Percentiles rank a stretch among this genome's conserved stretches.
Conservation (phyloP, 2,797 vertebrate genomes). For the Kryptolebias ocellatus region DNA sequence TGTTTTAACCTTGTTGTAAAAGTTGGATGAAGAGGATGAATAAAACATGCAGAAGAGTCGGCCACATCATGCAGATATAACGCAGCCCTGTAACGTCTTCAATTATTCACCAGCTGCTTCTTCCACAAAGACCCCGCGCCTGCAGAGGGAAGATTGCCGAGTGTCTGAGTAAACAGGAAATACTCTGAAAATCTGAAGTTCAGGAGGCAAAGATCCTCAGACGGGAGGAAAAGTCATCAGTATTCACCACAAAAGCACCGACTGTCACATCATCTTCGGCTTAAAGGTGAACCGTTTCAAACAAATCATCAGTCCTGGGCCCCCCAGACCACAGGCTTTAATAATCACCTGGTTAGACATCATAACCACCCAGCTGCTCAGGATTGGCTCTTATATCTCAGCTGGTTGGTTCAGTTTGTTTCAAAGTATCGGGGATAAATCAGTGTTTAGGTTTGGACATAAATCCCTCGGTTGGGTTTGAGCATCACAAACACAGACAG, state of each 20-base stretch:
- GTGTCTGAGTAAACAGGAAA: constrained; percentile 1
- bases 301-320: no score
- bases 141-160: background rate
- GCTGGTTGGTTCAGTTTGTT: no score
- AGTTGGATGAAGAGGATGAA: constrained; percentile 57
- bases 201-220: background rate
- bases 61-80: constrained; percentile 41
- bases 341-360: no score
- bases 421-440: no score
- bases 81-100: constrained; percentile 34
- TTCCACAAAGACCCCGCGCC: constrained; percentile 31
- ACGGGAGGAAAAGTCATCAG: background rate
- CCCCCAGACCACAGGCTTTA: no score
- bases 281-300: no score
- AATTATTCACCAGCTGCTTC: constrained; percentile 69
- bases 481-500: no score
- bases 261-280: no score
- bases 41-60: constrained; percentile 59
- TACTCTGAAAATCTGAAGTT: background rate
- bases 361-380: no score
- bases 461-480: no score
- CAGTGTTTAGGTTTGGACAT: no score
- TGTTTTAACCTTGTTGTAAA: constrained; percentile 25
- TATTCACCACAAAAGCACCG: background rate
- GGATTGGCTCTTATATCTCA: no score